Conservation (phyloP, 2,113 vertebrate genomes). For the Megaceryle maxima region DNA sequence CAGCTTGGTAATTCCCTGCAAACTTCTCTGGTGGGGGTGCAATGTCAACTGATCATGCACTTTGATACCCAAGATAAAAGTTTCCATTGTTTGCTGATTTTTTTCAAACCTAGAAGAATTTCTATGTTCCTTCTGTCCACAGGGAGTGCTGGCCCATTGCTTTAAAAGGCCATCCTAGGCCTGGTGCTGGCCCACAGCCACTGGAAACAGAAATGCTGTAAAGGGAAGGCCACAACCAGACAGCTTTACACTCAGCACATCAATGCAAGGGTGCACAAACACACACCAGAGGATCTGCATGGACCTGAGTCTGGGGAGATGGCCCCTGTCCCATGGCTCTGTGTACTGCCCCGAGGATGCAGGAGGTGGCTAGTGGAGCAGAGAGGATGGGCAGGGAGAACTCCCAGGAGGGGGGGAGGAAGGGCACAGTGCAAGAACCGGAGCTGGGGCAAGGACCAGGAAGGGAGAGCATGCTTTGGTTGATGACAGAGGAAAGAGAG, state of each 20-base stretch:
- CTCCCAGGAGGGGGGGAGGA: not conserved
- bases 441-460: not conserved
- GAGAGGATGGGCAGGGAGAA: not conserved
- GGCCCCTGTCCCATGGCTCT: not conserved
- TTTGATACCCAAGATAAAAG: not conserved
- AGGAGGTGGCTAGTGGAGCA: not conserved
- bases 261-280: accelerated
- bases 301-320: not conserved
- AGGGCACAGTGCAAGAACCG: not conserved
- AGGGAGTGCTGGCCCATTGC: not conserved
- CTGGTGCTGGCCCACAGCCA: not conserved
- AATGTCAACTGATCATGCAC: not conserved
- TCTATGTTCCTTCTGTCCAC: not conserved
- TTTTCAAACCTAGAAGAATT: not conserved
- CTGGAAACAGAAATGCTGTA: not conserved
- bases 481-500: not conserved
- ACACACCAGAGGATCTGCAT: not conserved
- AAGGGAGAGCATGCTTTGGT: not conserved
- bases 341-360: not conserved
- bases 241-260: not conserved
- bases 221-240: not conserved
- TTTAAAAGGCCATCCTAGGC: not conserved
- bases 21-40: not conserved
- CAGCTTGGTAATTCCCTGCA: not conserved
- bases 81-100: not conserved